Base-by-base conservation (phyloP, 2,113 vertebrate genomes). In the Cichladusa arquata region DNA sequence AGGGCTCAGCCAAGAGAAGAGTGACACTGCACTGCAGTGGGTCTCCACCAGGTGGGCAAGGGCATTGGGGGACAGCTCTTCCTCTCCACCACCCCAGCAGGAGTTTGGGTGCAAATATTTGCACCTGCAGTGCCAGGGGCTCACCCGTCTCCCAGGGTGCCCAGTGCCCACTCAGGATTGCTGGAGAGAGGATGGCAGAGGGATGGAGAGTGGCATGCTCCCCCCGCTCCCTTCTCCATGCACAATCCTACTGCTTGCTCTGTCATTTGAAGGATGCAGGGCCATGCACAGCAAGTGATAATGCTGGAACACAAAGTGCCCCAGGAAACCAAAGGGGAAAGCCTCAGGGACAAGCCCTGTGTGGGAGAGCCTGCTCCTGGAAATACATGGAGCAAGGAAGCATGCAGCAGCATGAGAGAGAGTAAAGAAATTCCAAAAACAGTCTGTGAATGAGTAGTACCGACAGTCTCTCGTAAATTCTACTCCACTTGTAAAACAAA, bases 401-500 rank as follows among this genome's bases (percentile, higher is more conserved):
- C 5, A 8, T 1, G 13, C 0, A 2, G 44, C 34, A 72, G 34
- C 12, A 42, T 2, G 1, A 56, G 19, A 23, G 26, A 57, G 14
- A 81, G 5, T 3, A 3, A 38, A 14, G 42, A 66, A 71, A 91
- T 51, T 66, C 0, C 0, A 51, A 1, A 64, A 45, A n/a, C 45
- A 40, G 19, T 29, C 47, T 53, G 48, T 31, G 76, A 69, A 56
- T 1, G 8, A 84, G 31, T 28, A 70, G 26, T 42, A 57, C 16
- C 9, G n/a, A 50, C 40, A 61, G 24, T 14, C 36, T 61, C 26
- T 38, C 19, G 17, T 58, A 47, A 51, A 48, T 71, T 34, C 50
- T 12, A 6, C 3, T 5, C 23, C 3, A 3, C 38, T 40, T n/a
- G 38, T 23, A 70, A 85, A 65, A 62, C 26, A 70, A 70, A 31